phyloP scores from a whole-genome alignment of 2,888 invertebrate genomes.

The Dasysyrphus albostriatus region DNA sequence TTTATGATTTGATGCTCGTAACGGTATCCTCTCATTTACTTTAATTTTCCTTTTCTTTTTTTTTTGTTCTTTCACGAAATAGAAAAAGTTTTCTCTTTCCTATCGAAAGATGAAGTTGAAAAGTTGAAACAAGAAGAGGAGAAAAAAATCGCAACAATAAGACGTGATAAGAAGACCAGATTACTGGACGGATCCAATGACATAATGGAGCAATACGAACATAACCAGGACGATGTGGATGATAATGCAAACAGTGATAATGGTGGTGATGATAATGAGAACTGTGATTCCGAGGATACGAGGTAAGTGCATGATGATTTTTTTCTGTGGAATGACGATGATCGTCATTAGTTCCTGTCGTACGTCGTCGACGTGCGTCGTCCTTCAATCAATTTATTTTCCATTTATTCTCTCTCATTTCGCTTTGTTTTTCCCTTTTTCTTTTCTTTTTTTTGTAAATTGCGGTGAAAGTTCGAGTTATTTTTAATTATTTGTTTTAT shows the following conservation, averaged over 20 bases:
- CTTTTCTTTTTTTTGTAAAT: slow-evolving; percentile 46
- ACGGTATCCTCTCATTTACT: slow-evolving; percentile 62
- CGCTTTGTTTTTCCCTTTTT: slow-evolving; percentile 71
- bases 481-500: slow-evolving; percentile 37
- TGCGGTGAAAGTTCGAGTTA: slow-evolving; percentile 63
- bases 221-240: slow-evolving; percentile 78
- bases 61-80: slow-evolving; percentile 79
- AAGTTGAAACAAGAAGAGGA: slow-evolving; percentile 97
- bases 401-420: slow-evolving; percentile 64
- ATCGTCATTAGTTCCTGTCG: background rate
- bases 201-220: slow-evolving; percentile 79
- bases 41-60: slow-evolving; percentile 68
- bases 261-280: slow-evolving; percentile 77
- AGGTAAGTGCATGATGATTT: slow-evolving; percentile 63
- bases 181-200: slow-evolving; percentile 82
- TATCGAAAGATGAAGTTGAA: slow-evolving; percentile 97
- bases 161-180: slow-evolving; percentile 83
- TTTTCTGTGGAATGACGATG: slow-evolving; percentile 17
- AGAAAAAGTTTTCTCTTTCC: slow-evolving; percentile 97
- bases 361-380: too few species aligned
- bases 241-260: slow-evolving; percentile 78
- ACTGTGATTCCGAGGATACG: slow-evolving; percentile 76
- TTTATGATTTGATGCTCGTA: slow-evolving; percentile 65
- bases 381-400: slow-evolving; percentile 59
- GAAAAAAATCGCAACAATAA: slow-evolving; percentile 89